phyloP scores from a whole-genome alignment of 2,888 invertebrate species.

The Halictus quadricinctus region DNA sequence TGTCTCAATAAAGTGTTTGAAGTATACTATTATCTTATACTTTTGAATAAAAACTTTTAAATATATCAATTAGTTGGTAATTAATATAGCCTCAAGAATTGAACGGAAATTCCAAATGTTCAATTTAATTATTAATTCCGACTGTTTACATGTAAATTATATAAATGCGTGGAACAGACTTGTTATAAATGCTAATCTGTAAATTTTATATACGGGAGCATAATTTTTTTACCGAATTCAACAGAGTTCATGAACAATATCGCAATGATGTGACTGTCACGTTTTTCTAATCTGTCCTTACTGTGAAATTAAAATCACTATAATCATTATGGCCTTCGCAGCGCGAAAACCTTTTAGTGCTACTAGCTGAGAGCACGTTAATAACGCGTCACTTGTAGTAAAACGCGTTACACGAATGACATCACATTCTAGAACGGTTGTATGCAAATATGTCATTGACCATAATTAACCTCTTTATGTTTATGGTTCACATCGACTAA shows the following conservation, averaged over 20 bases:
- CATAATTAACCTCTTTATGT: conserved; percentile 54
- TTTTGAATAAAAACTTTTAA: too few relatives aligned
- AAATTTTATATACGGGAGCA: too few relatives aligned
- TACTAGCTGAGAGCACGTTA: conserved; percentile 30
- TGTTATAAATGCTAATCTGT: too few relatives aligned
- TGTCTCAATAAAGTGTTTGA: too few relatives aligned
- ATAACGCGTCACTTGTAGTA: conserved; percentile 23
- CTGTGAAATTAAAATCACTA: conserved; percentile 23
- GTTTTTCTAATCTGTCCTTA: background rate
- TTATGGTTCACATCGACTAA: conserved; percentile 34
- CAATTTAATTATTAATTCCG: too few relatives aligned
- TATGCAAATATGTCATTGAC: conserved; percentile 57
- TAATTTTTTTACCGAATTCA: too few relatives aligned
- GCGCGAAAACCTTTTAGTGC: conserved; percentile 24
- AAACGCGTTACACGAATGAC: conserved; percentile 51
- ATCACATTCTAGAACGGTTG: conserved; percentile 57
- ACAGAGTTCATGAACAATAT: background rate
- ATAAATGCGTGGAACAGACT: too few relatives aligned
- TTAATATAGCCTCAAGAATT: too few relatives aligned
- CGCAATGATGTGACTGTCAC: background rate
- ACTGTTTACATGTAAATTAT: too few relatives aligned
- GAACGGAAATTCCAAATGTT: too few relatives aligned
- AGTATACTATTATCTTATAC: too few relatives aligned
- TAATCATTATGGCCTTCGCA: conserved; percentile 28
- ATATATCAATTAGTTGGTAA: too few relatives aligned